These are phyloP conservation scores for Blera fallax DNA, from an alignment of 2,888 invertebrate species.

Conservation along the genomic window DNA sequence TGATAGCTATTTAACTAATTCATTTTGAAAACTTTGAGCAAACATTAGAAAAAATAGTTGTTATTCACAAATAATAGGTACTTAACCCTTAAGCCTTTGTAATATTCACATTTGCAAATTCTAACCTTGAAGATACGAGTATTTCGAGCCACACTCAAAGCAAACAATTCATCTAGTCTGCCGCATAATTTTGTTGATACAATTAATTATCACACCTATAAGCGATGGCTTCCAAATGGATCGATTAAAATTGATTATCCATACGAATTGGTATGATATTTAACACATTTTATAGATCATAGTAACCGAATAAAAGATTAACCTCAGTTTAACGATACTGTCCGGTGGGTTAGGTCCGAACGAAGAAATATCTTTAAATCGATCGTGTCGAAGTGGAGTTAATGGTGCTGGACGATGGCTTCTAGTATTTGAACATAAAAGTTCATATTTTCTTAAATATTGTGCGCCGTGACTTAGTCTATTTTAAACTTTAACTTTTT, in stretches of 20 bases:
- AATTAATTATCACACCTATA: slow-evolving; percentile 33
- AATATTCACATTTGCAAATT: slow-evolving; percentile 8
- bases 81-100: background rate
- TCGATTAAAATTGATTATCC: slow-evolving; percentile 1
- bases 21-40: background rate
- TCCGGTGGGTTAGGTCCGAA: background rate
- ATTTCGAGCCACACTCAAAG: background rate
- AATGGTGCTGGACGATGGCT: slow-evolving; percentile 29
- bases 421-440: background rate
- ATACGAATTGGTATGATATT: background rate
- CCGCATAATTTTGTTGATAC: slow-evolving; percentile 13
- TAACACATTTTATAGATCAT: slow-evolving; percentile 2
- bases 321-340: slow-evolving; percentile 25
- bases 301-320: background rate
- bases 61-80: background rate
- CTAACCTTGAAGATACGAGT: slow-evolving; percentile 19
- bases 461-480: background rate
- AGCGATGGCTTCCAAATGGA: background rate
- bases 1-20: background rate
- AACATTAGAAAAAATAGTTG: too few relatives aligned
- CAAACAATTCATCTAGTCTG: background rate
- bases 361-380: background rate
- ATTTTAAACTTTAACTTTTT: background rate
- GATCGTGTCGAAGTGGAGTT: background rate
- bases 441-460: background rate